Base-by-base conservation (phyloP, 2,888 invertebrate species). In the Exephanes ischioxanthus region DNA sequence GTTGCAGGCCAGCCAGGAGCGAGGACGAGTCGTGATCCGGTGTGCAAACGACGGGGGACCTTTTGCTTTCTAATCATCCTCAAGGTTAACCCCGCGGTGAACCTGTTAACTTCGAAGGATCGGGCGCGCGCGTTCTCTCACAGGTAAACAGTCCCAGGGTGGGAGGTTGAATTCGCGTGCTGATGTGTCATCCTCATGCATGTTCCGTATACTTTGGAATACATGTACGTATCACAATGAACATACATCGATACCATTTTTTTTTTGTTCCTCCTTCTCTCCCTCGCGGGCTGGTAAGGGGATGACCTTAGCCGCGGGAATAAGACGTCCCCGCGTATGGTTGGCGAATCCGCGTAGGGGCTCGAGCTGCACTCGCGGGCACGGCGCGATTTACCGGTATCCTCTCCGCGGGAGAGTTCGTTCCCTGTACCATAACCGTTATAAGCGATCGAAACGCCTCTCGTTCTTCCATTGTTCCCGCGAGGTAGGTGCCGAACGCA, bases 51-150 rank as follows among this genome's bases (percentile, higher is more conserved):
- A 87, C 86, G 86, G 88, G 88, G 89, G 91, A 93, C 92, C 92
- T 92, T 93, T 93, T 93, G 93, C 93, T 93, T 93, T 93, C 93
- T 93, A 93, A 93, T 93, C 92, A 93, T 93, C 90, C 90, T 92
- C 93, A 93, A 93, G 93, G 92, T 93, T 93, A 93, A 89, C 89
- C 90, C 90, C 86, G 89, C 84, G 33, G 63, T 91, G 92, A 92
- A 92, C 92, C 91, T 92, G 92, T 90, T 84, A 84, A 85, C 79
- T 85, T 79, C 33, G 79, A 66, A 58, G 79, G 63, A 82, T 78
- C 66, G 72, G 71, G 53, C 51, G 79, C 79, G 78, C 82, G 71
- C 82, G 67, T 72, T 70, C 75, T 73, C 79, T 75, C 79, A 80
- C 85, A 83, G 80, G 75, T 68, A 82, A 63, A 37, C 33, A 45